Conservation (phyloP, 2,113 vertebrate genomes). For the Acanthisitta chloris region DNA sequence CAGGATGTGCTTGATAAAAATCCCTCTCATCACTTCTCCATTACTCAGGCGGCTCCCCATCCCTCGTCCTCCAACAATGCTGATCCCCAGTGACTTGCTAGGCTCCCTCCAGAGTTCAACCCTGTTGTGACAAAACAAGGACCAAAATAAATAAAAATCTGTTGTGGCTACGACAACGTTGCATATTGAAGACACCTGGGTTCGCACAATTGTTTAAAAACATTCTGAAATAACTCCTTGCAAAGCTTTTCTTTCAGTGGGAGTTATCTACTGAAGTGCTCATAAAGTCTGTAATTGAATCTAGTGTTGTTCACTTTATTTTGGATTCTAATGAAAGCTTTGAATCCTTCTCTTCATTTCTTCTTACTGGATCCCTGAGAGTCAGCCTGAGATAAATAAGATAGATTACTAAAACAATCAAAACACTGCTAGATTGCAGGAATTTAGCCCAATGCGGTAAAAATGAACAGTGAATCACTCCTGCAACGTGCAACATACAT, state of each 20-base stretch:
- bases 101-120: slow-evolving; percentile 91
- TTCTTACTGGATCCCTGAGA: background rate
- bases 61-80: slow-evolving; percentile 94
- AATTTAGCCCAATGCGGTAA: background rate
- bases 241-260: background rate
- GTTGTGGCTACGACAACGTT: background rate
- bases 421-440: background rate
- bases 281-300: background rate
- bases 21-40: slow-evolving; percentile 96
- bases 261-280: background rate
- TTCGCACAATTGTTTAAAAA: background rate
- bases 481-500: fast-evolving
- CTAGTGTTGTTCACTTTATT: background rate
- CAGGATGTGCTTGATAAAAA: slow-evolving; percentile 97
- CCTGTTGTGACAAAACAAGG: slow-evolving; percentile 66
- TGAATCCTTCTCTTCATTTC: background rate
- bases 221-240: background rate
- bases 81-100: slow-evolving; percentile 95
- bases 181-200: background rate
- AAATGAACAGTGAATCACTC: background rate
- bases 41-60: slow-evolving; percentile 97
- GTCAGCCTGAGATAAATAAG: background rate
- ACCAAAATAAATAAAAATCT: background rate
- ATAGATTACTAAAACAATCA: background rate
- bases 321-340: background rate